phyloP scores from a whole-genome alignment of 2,888 invertebrate species.

The Timema cristinae region DNA sequence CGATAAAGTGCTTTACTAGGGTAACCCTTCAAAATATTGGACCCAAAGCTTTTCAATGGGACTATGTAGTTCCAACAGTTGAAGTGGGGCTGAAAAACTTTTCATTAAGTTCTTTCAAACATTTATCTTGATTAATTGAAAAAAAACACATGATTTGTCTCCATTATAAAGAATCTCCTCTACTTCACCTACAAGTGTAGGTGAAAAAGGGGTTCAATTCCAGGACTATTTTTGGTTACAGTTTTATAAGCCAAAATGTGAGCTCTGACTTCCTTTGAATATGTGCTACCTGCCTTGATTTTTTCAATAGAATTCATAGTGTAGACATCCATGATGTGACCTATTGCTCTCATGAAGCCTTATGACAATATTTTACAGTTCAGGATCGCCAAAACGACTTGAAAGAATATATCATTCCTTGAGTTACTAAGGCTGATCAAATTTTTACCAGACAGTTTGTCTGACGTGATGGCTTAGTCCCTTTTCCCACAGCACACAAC shows the following conservation, averaged over 20 bases:
- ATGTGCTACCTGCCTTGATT: background rate
- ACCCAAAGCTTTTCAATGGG: slow-evolving; percentile 26
- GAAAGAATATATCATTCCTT: too few relatives aligned
- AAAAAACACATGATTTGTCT: slow-evolving; percentile 15
- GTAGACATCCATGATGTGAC: too few relatives aligned
- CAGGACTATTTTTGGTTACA: background rate
- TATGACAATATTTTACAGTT: too few relatives aligned
- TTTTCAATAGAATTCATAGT: background rate
- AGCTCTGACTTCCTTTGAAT: background rate
- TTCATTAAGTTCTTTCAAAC: slow-evolving; percentile 16
- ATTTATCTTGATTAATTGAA: background rate
- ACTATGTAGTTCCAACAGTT: slow-evolving; percentile 9
- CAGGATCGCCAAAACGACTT: too few relatives aligned
- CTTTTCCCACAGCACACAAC: too few relatives aligned
- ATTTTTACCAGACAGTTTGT: too few relatives aligned
- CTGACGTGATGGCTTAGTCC: too few relatives aligned
- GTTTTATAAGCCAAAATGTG: background rate
- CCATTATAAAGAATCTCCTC: background rate
- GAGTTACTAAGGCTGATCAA: too few relatives aligned
- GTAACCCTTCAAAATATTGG: slow-evolving; percentile 27
- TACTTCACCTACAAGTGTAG: background rate
- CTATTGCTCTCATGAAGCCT: too few relatives aligned
- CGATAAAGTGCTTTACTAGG: slow-evolving; percentile 19
- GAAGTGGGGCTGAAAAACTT: background rate
- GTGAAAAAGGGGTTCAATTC: background rate